Conservation (phyloP, 2,888 invertebrate species). For the Diarsia dahlii region DNA sequence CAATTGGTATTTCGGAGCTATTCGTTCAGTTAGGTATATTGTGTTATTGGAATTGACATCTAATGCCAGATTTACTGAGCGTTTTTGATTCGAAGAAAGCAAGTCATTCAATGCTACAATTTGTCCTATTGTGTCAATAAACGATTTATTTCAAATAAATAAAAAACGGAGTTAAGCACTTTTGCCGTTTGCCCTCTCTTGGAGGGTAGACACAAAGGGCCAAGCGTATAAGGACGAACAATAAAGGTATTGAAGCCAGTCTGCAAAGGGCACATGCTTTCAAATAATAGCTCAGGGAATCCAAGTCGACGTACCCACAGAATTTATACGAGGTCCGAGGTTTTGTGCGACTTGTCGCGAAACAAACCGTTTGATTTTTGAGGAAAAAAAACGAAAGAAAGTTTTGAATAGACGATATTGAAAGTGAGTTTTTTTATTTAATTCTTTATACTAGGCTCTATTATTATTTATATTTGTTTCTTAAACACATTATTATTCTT, state of each 20-base stretch:
- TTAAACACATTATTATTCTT: background rate
- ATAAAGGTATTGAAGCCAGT: slow-evolving; percentile 79
- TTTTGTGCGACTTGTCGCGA: slow-evolving; percentile 77
- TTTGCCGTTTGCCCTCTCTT: slow-evolving; percentile 61
- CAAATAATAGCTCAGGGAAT: slow-evolving; percentile 80
- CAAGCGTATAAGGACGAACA: slow-evolving; percentile 76
- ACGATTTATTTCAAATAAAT: slow-evolving; percentile 48
- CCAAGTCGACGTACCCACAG: slow-evolving; percentile 76
- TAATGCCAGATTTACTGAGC: background rate
- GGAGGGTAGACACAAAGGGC: slow-evolving; percentile 76
- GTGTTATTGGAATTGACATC: background rate
- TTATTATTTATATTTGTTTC: background rate
- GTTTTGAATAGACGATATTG: slow-evolving; percentile 38
- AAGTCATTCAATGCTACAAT: slow-evolving; percentile 10
- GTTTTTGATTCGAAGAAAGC: slow-evolving; percentile 10
- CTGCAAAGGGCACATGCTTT: slow-evolving; percentile 82
- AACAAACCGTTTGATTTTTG: slow-evolving; percentile 73
- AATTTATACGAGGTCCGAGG: slow-evolving; percentile 74
- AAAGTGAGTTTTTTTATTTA: slow-evolving; percentile 34
- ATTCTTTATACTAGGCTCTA: background rate
- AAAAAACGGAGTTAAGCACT: slow-evolving; percentile 59
- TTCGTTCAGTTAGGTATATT: background rate
- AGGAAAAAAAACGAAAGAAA: slow-evolving; percentile 25
- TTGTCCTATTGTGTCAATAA: slow-evolving; percentile 35
- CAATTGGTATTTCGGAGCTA: background rate